phyloP scores from a whole-genome alignment of 1,140 invertebrate species.

The Tetramorium alpestre region DNA sequence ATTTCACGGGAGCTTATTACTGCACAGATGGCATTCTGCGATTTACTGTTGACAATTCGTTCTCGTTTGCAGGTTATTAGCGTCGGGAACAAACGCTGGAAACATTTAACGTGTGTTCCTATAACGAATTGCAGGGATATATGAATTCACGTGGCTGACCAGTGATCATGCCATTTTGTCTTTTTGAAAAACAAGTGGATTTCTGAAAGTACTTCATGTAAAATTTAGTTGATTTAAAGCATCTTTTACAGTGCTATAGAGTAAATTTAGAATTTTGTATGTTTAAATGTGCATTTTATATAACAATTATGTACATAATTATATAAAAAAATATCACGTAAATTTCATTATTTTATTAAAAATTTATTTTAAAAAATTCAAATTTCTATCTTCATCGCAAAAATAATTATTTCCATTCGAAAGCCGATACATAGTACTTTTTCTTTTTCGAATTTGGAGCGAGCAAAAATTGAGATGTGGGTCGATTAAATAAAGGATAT shows the following conservation, averaged over 20 bases:
- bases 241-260: background rate
- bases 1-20: constrained; percentile 9
- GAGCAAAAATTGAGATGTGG: background rate
- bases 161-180: background rate
- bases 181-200: background rate
- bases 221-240: background rate
- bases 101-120: background rate
- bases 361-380: background rate
- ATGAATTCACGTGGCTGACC: background rate
- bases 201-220: background rate
- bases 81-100: background rate
- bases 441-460: background rate
- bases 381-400: background rate
- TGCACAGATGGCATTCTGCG: background rate
- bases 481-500: background rate
- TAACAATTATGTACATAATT: background rate
- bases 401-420: constrained; percentile 4
- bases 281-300: background rate
- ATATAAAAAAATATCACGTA: background rate
- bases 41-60: constrained; percentile 21
- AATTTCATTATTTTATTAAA: background rate
- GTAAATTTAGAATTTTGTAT: background rate
- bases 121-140: background rate
- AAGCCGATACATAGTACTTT: background rate
- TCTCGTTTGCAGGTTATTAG: constrained; percentile 16